phyloP scores from a whole-genome alignment of 2,797 vertebrate species.

The Dipus sagitta region DNA sequence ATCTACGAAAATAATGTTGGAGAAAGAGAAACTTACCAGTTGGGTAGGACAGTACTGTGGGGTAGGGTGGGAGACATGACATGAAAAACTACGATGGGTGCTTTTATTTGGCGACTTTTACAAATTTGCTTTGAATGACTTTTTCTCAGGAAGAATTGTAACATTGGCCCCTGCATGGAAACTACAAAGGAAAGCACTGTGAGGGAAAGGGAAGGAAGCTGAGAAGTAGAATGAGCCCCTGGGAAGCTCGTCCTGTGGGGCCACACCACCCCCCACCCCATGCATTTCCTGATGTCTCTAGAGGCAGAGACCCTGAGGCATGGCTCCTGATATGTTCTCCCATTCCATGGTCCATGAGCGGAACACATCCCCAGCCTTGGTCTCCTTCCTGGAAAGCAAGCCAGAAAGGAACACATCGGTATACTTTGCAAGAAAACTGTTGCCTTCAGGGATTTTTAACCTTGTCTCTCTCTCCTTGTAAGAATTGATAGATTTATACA shows the following conservation, averaged over 20 bases:
- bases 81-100: neutral
- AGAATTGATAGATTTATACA: no score
- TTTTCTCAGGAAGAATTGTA: neutral
- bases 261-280: neutral
- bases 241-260: neutral
- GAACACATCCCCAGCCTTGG: neutral
- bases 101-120: neutral
- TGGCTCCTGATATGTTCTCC: neutral
- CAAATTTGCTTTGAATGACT: constrained; percentile 27
- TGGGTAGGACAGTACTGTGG: neutral
- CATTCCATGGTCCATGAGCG: no score
- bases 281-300: neutral
- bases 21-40: neutral
- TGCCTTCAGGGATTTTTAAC: neutral
- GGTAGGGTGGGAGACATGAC: neutral
- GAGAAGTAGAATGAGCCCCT: neutral
- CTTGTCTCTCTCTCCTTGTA: no score
- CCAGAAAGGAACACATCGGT: neutral
- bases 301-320: neutral
- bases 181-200: neutral
- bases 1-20: neutral
- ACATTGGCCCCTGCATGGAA: neutral
- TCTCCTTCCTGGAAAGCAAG: neutral
- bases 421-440: neutral
- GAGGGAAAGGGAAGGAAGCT: neutral